These are phyloP conservation scores for Campylorhamphus procurvoides DNA, from an alignment of 2,113 vertebrate genomes.

Conservation along the genomic window DNA sequence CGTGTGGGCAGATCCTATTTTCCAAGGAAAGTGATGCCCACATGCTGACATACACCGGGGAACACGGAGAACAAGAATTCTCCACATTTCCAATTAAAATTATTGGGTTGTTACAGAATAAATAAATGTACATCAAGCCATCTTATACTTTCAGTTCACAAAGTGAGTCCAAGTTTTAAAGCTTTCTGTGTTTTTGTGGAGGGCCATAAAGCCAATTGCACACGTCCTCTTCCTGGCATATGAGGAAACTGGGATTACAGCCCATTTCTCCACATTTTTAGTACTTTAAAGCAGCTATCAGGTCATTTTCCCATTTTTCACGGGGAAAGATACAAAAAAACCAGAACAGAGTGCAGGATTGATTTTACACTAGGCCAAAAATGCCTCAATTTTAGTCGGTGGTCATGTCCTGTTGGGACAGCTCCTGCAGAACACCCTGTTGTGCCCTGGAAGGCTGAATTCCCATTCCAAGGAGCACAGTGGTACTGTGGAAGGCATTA, in stretches of 20 bases:
- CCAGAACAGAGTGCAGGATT: not conserved
- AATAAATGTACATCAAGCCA: not conserved
- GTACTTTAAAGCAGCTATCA: not conserved
- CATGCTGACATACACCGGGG: slow-evolving; percentile 30
- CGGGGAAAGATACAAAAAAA: not conserved
- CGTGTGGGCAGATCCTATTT: slow-evolving; percentile 1
- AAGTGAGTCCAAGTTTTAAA: not conserved
- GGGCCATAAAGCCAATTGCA: not conserved
- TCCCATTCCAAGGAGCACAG: not conserved
- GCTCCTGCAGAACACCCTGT: fast-evolving
- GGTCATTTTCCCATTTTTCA: not conserved
- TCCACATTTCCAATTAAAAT: slow-evolving; percentile 20
- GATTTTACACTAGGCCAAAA: not conserved
- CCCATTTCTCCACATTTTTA: not conserved
- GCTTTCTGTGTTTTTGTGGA: not conserved
- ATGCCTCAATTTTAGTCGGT: not conserved
- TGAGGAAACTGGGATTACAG: not conserved
- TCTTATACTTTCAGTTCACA: not conserved
- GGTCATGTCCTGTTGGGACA: not conserved
- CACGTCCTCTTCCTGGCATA: not conserved
- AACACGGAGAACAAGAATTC: not conserved
- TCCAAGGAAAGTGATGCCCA: slow-evolving; percentile 28
- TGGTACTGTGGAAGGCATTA: not conserved
- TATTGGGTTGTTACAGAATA: not conserved
- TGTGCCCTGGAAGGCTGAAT: not conserved